Base-by-base conservation (phyloP, 2,797 vertebrate species). In the Gobio occitaniae region DNA sequence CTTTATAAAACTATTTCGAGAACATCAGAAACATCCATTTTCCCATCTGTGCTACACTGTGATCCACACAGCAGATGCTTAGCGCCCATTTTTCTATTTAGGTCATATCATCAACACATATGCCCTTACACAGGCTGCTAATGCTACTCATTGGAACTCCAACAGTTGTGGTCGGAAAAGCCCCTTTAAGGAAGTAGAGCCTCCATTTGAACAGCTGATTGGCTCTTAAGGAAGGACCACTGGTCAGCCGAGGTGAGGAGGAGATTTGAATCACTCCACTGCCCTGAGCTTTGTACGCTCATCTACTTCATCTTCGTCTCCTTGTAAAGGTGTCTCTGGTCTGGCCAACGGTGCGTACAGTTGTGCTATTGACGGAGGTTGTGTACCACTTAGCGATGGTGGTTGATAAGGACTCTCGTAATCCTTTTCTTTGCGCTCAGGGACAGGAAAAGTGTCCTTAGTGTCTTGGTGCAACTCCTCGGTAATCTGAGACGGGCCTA, bases 201-300 rank as follows among this genome's bases (percentile, higher is more conserved):
- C 41, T 72, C 4, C 25, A 83, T 68, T 25, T 25, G 1, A n/a
- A 48, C 32, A 38, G 59, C 54, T 21, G 80, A 29, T 63, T 61
- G 70, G 56, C 32, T 83, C 71, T 66, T 41, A 17, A 86, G 50
- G n/a, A 70, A 36, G 74, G 32, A 32, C 72, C 44, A 9, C 54
- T 61, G 56, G 47, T 66, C 75, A 84, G 72, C 68, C 16, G 25
- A 84, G n/a, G 63, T 78, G 48, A 89, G 59, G n/a, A 87, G 91
- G 82, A 83, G 89, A 90, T 96, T 92, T 95, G 89, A 95, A 92
- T 81, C 94, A 94, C 90, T 94, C 92, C 38, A 96, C 97, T 89
- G 95, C 91, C 36, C 96, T 96, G 93, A 99, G 95, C 94, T 95
- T 96, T 38, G 97, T 96, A 83, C 96, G 94, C 94, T 99, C 97